A percentile compares a stretch with the other conserved stretches of the same genome.
Evolutionary conservation across 2,888 invertebrate species (phyloP).

Genomic region (Crioceris asparagi): DNA sequence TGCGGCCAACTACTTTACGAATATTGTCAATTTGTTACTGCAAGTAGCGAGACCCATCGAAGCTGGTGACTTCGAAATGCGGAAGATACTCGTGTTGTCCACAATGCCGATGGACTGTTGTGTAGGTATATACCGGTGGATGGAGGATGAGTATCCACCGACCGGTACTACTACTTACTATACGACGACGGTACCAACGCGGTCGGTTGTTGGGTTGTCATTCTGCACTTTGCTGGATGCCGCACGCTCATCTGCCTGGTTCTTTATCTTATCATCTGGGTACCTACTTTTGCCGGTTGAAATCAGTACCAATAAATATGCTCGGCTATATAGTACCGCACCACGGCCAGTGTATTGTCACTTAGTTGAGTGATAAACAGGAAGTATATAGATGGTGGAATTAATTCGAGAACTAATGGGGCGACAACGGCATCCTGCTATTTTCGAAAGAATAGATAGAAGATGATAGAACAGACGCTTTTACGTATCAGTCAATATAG

Average conservation of each 20-base stretch:
- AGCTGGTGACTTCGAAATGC: no score
- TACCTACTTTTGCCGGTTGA: conserved; percentile 5
- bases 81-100: no score
- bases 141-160: no score
- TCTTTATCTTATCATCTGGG: conserved; percentile 11
- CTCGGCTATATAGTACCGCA: conserved; percentile 1
- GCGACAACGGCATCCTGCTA: no score
- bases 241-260: conserved; percentile 8
- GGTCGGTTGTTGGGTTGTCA: not conserved
- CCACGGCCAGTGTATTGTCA: conserved; percentile 1
- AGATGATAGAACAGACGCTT: no score
- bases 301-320: conserved; percentile 11
- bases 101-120: not conserved
- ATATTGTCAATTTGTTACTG: no score
- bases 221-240: conserved; percentile 2
- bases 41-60: no score
- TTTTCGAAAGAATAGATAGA: no score
- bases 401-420: no score
- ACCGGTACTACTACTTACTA: conserved; percentile 1
- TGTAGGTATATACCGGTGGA: conserved; percentile 1
- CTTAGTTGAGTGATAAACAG: not conserved
- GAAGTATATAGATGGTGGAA: no score
- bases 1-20: no score
- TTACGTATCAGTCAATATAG: no score
- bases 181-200: not conserved